Evolutionary conservation across 1,140 invertebrate species (phyloP).

Genomic region (Drosophila carrolli): DNA sequence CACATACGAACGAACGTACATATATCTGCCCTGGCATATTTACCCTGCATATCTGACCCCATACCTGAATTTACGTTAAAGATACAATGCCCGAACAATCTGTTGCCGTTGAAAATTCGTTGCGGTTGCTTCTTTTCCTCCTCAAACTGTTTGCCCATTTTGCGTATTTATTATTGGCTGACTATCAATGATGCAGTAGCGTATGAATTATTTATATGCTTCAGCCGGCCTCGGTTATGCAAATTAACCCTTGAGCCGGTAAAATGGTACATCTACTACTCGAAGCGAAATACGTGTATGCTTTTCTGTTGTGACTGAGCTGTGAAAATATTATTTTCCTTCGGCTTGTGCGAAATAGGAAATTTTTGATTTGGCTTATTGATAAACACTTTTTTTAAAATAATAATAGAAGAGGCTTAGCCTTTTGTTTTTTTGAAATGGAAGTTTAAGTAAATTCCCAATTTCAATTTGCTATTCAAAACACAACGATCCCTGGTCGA

Average conservation of each 20-base stretch:
- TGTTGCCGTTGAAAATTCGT: slow-evolving; percentile 24
- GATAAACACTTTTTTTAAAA: neutral
- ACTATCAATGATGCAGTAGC: slow-evolving; percentile 20
- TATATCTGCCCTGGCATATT: slow-evolving; percentile 26
- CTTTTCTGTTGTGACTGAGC: neutral
- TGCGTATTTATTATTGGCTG: slow-evolving; percentile 47
- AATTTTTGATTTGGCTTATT: neutral
- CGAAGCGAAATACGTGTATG: neutral
- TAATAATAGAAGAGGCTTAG: neutral
- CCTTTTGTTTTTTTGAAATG: no score
- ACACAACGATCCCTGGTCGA: neutral
- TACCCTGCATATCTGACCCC: slow-evolving; percentile 15
- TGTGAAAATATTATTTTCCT: neutral
- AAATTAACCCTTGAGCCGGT: neutral
- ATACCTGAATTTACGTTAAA: slow-evolving; percentile 10
- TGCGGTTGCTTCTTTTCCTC: slow-evolving; percentile 3
- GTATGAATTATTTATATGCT: slow-evolving; percentile 41
- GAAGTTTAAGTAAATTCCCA: neutral
- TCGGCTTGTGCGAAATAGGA: neutral
- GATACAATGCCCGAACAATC: slow-evolving; percentile 28
- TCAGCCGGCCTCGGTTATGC: neutral
- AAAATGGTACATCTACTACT: no score
- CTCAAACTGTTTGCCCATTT: slow-evolving; percentile 25
- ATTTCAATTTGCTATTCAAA: neutral
- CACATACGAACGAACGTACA: slow-evolving; percentile 5